These are phyloP conservation scores for Parapristionchus giblindavisi DNA, from an alignment of 2,888 invertebrate species.

Conservation along the genomic window DNA sequence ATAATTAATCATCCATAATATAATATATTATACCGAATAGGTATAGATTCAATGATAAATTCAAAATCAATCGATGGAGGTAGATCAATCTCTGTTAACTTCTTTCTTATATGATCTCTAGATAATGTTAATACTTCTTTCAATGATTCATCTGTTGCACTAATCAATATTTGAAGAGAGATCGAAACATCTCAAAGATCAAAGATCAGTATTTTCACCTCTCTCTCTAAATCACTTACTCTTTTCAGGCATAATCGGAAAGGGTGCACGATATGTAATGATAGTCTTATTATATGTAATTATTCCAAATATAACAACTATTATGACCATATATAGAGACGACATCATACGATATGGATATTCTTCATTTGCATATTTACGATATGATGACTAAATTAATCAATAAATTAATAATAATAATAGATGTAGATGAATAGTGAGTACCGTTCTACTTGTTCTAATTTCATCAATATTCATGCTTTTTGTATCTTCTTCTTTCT, in stretches of 20 bases:
- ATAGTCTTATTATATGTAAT: not conserved
- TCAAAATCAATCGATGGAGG: too few species aligned
- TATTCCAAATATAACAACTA: conserved; percentile 25
- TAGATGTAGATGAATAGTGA: not conserved
- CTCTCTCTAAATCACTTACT: not conserved
- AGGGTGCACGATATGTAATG: conserved; percentile 14
- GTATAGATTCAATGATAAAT: too few species aligned
- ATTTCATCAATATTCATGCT: conserved; percentile 31
- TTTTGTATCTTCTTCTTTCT: conserved; percentile 22
- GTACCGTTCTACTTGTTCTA: conserved; percentile 7
- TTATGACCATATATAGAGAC: conserved; percentile 17
- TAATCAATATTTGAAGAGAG: too few species aligned
- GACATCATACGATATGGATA: conserved; percentile 21
- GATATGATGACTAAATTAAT: conserved; percentile 1
- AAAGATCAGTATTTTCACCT: too few species aligned
- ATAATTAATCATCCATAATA: too few species aligned
- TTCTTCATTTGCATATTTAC: not conserved
- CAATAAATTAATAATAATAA: not conserved
- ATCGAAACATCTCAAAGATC: too few species aligned
- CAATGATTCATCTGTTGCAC: too few species aligned
- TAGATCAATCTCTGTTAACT: too few species aligned
- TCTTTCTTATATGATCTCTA: too few species aligned
- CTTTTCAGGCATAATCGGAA: not conserved
- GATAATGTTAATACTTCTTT: too few species aligned
- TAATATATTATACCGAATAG: too few species aligned